Evolutionary conservation across 1,140 invertebrate genomes (phyloP).

Genomic region (roundworm (Caenorhabditis elegans)): DNA sequence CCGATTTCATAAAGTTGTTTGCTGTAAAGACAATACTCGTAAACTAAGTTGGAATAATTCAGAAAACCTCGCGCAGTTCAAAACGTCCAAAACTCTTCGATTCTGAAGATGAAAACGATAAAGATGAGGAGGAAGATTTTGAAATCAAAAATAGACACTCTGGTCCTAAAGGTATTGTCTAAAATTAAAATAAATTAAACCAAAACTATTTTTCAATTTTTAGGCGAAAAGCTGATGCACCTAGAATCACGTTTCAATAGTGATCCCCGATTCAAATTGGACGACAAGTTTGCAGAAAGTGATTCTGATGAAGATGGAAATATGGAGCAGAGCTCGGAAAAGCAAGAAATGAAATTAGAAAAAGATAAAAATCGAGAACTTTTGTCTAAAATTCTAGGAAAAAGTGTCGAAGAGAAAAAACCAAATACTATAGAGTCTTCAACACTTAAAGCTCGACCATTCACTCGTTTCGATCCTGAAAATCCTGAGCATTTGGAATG

Average conservation of each 20-base stretch:
- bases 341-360: conserved; percentile 29
- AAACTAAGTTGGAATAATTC: too few species aligned
- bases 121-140: background rate
- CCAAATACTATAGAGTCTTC: background rate
- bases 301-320: conserved; percentile 17
- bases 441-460: background rate
- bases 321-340: background rate
- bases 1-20: too few species aligned
- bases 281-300: conserved; percentile 34
- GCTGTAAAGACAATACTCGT: too few species aligned
- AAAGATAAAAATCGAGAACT: conserved; percentile 32
- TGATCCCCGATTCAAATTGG: conserved; percentile 38
- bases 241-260: conserved; percentile 32
- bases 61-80: background rate
- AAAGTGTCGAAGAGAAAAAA: conserved; percentile 15
- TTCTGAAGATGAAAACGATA: conserved; percentile 11
- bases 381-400: conserved; percentile 30
- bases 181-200: background rate
- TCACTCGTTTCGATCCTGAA: conserved; percentile 38
- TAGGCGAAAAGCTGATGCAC: conserved; percentile 33
- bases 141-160: conserved; percentile 10
- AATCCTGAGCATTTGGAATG: conserved; percentile 31
- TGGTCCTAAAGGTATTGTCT: conserved; percentile 16
- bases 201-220: background rate
- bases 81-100: conserved; percentile 30